phyloP scores from a whole-genome alignment of 2,113 vertebrate species.

The Deroptyus accipitrinus region DNA sequence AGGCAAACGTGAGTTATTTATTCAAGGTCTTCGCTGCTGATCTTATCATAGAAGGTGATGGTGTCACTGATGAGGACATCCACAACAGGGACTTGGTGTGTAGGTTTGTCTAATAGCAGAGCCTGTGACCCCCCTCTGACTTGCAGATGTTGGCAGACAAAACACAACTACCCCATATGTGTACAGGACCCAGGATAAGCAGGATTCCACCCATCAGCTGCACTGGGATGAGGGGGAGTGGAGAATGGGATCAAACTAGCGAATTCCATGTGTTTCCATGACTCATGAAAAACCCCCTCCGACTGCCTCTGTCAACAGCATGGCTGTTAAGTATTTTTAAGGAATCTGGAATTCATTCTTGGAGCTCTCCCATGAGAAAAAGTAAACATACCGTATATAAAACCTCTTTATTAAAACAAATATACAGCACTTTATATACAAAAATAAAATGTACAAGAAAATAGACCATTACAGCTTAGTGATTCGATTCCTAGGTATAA shows the following conservation, averaged over 20 bases:
- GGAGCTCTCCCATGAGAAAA: background rate
- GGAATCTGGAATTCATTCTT: background rate
- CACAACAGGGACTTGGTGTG: accelerated
- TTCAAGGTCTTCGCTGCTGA: too few relatives aligned
- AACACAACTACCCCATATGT: accelerated
- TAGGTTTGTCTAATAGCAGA: background rate
- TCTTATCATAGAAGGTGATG: background rate
- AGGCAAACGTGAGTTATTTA: background rate
- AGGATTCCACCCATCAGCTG: background rate
- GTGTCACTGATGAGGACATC: accelerated
- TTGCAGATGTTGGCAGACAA: background rate
- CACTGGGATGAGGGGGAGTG: background rate
- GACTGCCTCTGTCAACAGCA: background rate
- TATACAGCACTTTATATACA: constrained; percentile 74
- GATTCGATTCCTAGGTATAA: background rate
- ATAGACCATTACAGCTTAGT: constrained; percentile 52
- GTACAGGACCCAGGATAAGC: background rate
- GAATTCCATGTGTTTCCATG: background rate
- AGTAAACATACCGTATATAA: constrained; percentile 54
- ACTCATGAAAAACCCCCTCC: constrained; percentile 7
- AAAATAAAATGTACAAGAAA: constrained; percentile 47
- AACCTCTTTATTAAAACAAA: constrained; percentile 76
- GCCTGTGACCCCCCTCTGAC: background rate
- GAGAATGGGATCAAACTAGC: background rate
- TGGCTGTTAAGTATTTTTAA: background rate